Base-by-base conservation (phyloP, 2,888 invertebrate species). In the Melieria picta region DNA sequence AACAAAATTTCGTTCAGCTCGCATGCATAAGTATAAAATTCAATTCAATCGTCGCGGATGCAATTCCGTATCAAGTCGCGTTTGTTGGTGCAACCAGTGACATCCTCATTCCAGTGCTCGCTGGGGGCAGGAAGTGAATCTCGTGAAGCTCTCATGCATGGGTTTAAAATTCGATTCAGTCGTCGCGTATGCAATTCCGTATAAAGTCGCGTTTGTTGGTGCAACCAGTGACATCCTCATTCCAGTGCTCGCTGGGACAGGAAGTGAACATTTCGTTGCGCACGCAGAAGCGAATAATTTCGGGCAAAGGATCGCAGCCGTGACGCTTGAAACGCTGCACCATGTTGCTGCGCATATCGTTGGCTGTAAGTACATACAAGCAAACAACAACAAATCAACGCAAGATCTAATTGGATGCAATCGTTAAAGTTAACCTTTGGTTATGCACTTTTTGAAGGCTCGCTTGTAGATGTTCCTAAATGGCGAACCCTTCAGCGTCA, bases 221-320 rank as follows among this genome's bases (percentile, higher is more conserved):
- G 30, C 74, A 74, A 46, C 67, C 72, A 9, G 45, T 45, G 7
- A 65, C 66, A 45, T 64, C 66, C 11, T 47, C 65, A 16, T 74
- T 72, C 72, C 72, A 74, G 9, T 74, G 60, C 47, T 57, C 60
- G 9, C n/a, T 62, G 0, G 74, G 74, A 52, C 74, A 74, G 7
- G 63, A 66, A 16, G 72, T 62, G 47, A 72, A 74, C 68, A 74
- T 74, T 65, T 74, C 71, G 58, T 74, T 74, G 6, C 72, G 71
- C 4, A 74, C 71, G 48, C 72, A 74, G n/a, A 72, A 61, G 11
- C 65, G 67, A 3, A 72, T 65, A 52, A 74, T 72, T 72, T 74
- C 74, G 62, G 74, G 72, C 48, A 69, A 61, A 4, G 72, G 71
- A 66, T 71, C 65, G 47, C 74, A 74, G 2, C 63, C 72, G 52